These are phyloP conservation scores for Wiebesia pumilae DNA, from an alignment of 1,140 invertebrate species.

Conservation along the genomic window DNA sequence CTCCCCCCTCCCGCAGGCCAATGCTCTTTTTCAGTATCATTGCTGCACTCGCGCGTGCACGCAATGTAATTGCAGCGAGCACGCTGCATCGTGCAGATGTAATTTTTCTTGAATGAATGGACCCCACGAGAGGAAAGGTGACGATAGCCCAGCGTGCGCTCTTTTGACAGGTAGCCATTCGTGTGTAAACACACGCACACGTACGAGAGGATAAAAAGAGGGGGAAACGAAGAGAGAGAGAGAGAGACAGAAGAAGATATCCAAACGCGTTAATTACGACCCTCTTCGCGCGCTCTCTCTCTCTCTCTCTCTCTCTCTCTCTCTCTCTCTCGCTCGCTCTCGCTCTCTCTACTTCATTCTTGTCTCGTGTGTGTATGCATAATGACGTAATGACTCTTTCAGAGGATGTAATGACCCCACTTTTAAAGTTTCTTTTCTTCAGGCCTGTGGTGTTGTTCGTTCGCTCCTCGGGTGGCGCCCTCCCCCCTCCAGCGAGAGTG, in stretches of 20 bases:
- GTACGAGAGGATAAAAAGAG: neutral
- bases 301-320: neutral
- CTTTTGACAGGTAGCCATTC: constrained; percentile 31
- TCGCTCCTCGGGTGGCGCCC: constrained; percentile 12
- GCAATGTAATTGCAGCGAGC: constrained; percentile 31
- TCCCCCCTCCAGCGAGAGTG: neutral
- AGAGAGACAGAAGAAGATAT: neutral
- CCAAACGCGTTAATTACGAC: constrained; percentile 47
- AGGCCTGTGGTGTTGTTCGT: neutral
- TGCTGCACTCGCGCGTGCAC: constrained; percentile 17
- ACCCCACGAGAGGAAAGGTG: neutral
- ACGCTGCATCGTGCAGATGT: neutral
- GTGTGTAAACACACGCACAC: neutral
- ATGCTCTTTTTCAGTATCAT: neutral
- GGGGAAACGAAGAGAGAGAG: neutral
- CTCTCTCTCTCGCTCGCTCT: neutral
- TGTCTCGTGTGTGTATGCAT: constrained; percentile 32
- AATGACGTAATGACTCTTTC: constrained; percentile 55
- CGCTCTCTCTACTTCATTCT: neutral
- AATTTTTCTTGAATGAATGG: constrained; percentile 32
- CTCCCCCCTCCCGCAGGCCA: constrained; percentile 12
- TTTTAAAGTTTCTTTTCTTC: constrained; percentile 44
- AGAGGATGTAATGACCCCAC: constrained; percentile 45
- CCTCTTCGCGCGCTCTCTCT: neutral
- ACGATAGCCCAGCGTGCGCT: neutral